Evolutionary conservation across 2,797 vertebrate species (phyloP).

Genomic region (Brachyrhaphis roseni): DNA sequence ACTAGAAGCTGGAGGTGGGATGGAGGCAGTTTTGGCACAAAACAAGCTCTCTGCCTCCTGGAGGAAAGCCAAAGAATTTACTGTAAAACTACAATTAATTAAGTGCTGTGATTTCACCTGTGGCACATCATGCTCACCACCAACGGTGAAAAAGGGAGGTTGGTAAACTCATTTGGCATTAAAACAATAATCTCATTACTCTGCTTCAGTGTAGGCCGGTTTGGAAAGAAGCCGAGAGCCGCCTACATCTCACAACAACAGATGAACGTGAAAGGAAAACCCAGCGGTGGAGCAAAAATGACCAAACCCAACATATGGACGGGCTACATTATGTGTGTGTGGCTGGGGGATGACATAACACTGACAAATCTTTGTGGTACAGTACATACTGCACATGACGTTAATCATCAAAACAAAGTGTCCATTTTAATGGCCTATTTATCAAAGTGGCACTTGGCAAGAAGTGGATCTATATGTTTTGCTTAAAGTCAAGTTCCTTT

Average conservation of each 20-base stretch:
- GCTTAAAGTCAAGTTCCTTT: not conserved
- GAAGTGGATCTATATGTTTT: slow-evolving; percentile 1
- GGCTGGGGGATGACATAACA: slow-evolving; percentile 22
- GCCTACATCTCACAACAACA: slow-evolving; percentile 52
- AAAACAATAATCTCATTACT: slow-evolving; percentile 34
- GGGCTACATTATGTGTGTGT: slow-evolving; percentile 14
- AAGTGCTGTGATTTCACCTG: slow-evolving; percentile 10
- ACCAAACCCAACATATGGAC: slow-evolving; percentile 44
- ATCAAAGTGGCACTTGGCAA: not conserved
- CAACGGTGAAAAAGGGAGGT: slow-evolving; percentile 42
- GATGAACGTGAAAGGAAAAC: slow-evolving; percentile 51
- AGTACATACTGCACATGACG: slow-evolving; percentile 12
- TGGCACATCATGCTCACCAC: slow-evolving; percentile 27
- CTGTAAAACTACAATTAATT: slow-evolving; percentile 1
- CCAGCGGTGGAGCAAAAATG: slow-evolving; percentile 42
- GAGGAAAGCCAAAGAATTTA: not conserved
- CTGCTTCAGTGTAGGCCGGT: slow-evolving; percentile 48
- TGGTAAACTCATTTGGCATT: slow-evolving; percentile 54
- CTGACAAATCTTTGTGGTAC: slow-evolving; percentile 18
- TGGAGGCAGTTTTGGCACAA: slow-evolving; percentile 12
- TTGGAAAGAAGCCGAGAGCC: slow-evolving; percentile 50
- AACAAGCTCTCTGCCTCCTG: not conserved
- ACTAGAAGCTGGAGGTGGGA: slow-evolving; percentile 9
- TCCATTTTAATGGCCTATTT: not conserved
- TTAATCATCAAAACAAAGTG: not conserved